Evolutionary conservation across 2,888 invertebrate genomes (phyloP).

Genomic region (Rapana venosa): DNA sequence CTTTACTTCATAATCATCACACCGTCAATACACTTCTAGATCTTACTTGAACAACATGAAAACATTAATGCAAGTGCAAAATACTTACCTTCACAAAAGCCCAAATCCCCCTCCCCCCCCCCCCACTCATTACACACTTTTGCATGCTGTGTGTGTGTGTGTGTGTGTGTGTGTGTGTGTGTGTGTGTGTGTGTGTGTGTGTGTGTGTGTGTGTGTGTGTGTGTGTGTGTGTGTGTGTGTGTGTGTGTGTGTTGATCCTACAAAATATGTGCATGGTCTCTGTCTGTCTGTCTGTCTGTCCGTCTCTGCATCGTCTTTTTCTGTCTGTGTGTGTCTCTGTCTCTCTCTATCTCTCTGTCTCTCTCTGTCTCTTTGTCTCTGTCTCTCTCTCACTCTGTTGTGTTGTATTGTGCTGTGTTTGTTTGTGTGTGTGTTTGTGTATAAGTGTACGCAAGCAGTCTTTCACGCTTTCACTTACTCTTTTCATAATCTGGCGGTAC

Average conservation of each 20-base stretch:
- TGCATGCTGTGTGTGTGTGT: not conserved
- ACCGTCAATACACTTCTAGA: no score
- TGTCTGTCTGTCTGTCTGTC: not conserved
- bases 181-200: not conserved
- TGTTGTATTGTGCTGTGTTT: not conserved
- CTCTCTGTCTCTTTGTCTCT: not conserved
- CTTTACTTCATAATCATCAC: no score
- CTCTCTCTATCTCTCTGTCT: no score
- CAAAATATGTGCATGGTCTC: not conserved
- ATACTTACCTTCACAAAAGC: no score
- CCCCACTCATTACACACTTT: no score
- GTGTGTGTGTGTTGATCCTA: slow-evolving; percentile 9
- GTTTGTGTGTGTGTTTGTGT: not conserved
- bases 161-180: not conserved
- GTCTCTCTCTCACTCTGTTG: no score
- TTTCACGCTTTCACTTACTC: not conserved
- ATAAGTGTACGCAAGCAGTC: not conserved
- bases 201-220: slow-evolving; percentile 13
- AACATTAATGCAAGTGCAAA: no score
- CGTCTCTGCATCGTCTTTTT: no score
- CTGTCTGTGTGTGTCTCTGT: no score
- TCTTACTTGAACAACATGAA: no score
- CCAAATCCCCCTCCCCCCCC: no score
- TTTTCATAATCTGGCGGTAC: slow-evolving; percentile 7
- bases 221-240: slow-evolving; percentile 8